Base-by-base conservation (phyloP, 2,888 invertebrate species). In the Unio pictorum region DNA sequence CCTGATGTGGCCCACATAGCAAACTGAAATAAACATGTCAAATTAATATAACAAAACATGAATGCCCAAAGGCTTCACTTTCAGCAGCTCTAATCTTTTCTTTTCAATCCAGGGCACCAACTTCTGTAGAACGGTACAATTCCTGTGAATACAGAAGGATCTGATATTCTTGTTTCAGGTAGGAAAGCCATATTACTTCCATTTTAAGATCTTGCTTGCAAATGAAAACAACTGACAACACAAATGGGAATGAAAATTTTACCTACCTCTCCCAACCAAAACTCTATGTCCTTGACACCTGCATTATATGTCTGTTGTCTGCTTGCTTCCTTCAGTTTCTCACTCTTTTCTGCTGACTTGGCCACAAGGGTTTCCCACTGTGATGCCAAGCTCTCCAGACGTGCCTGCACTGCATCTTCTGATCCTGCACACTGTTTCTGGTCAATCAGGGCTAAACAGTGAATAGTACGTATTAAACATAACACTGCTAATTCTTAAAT, bases 271-370 rank as follows among this genome's bases (percentile, higher is more conserved):
- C 99, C 99, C 69, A 99, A 94, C 99, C 99, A 99, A 92, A 99
- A 99, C 92, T 99, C 99, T 80, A 99, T 93, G 91, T 99, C 99
- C 91, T 99, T 99, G 76, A 99, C 98, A 11, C 86, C 99, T 72
- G 99, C 99, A 91, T 99, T 99, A 92, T 99, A 99, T 0, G 98
- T 98, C 79, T 99, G 94, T 90, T 99, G 99, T 89, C 98, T 97
- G 91, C 99, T 99, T 66, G 99, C 99, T 91, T 99, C 99, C 91
- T 99, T 99, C 86, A 99, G 92, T 90, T 98, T 98, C 87, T 98
- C 93, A 3, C 97, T 97, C 91, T 99, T 99, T 91, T 99, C 99
- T 0, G 96, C 96, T 0, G 98, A 98, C 91, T 99, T 99, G 89
- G 96, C 96, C 0, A 99, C 98, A 59, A 99, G 93, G 91, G 95